These are phyloP conservation scores for Luehdorfia chinensis DNA, from an alignment of 1,140 invertebrate genomes.

Conservation along the genomic window DNA sequence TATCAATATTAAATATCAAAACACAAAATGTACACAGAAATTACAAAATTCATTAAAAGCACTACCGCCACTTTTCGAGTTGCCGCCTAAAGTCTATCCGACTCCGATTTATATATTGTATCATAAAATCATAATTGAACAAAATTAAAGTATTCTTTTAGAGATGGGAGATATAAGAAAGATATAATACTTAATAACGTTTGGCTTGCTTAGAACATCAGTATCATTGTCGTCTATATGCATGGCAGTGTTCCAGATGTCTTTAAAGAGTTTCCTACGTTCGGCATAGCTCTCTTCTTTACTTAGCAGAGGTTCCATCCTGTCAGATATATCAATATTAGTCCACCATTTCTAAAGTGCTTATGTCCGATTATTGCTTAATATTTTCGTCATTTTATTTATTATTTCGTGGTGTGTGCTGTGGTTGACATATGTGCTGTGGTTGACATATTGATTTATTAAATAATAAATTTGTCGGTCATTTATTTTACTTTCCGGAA, in stretches of 20 bases:
- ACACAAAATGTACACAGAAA: no score
- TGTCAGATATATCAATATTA: background rate
- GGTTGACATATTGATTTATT: background rate
- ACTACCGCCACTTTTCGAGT: no score
- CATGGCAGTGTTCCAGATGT: slow-evolving; percentile 54
- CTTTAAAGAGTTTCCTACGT: slow-evolving; percentile 52
- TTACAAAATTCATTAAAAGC: no score
- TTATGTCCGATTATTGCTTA: background rate
- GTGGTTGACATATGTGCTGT: background rate
- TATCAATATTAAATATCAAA: no score
- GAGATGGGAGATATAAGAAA: no score
- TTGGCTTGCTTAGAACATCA: slow-evolving; percentile 43
- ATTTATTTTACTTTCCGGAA: no score
- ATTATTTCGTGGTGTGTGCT: background rate
- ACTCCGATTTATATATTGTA: no score
- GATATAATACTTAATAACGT: slow-evolving; percentile 55
- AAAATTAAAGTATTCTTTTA: no score
- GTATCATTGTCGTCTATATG: slow-evolving; percentile 40
- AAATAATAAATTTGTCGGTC: background rate
- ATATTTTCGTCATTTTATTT: background rate
- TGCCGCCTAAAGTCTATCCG: no score
- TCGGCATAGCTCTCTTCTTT: slow-evolving; percentile 52
- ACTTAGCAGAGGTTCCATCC: slow-evolving; percentile 31
- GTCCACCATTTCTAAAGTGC: background rate
- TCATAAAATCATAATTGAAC: no score